Base-by-base conservation (phyloP, 2,797 vertebrate genomes). In the Chloroceryle amazona region DNA sequence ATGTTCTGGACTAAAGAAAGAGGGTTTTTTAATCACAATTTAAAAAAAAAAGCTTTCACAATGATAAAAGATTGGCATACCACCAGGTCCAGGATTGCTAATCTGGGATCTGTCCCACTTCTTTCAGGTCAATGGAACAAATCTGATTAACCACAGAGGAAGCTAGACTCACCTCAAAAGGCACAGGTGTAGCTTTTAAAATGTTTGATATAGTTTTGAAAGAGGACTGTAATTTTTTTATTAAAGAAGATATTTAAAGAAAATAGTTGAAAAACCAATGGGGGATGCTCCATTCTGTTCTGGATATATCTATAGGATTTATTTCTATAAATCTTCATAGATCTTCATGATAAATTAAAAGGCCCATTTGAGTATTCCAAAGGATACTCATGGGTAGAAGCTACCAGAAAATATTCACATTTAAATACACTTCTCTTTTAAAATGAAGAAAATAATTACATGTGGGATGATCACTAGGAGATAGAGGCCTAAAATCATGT, bases 51-150 rank as follows among this genome's bases (percentile, higher is more conserved):
- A 21, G 1, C 25, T 93, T 75, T 91, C 44, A 49, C 52, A 62
- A 49, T 67, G 63, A 87, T 86, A 67, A 86, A 96, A 95, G 90
- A 47, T 4, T 63, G 94, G 73, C 78, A 60, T 67, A 67, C 8
- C 47, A 47, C 55, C 52, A 76, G n/a, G 63, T 71, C 51, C 37
- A 63, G 84, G 31, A 80, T 68, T 94, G 67, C 81, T 89, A 81
- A 90, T 86, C 83, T 96, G 74, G 91, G 52, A 89, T 93, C 67
- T 93, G 93, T 84, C 51, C 81, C 90, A 89, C 33, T 88, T 95
- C 82, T 33, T 3, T 70, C 73, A 90, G 65, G 90, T 90, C 76
- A 90, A 4, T 61, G 67, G 67, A 84, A 86, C 20, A 19, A 71
- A 84, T 71, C 62, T 81, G 71, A 76, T 58, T 57, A 51, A 67